phyloP scores from a whole-genome alignment of 2,888 invertebrate species.

The Deilephila porcellus region DNA sequence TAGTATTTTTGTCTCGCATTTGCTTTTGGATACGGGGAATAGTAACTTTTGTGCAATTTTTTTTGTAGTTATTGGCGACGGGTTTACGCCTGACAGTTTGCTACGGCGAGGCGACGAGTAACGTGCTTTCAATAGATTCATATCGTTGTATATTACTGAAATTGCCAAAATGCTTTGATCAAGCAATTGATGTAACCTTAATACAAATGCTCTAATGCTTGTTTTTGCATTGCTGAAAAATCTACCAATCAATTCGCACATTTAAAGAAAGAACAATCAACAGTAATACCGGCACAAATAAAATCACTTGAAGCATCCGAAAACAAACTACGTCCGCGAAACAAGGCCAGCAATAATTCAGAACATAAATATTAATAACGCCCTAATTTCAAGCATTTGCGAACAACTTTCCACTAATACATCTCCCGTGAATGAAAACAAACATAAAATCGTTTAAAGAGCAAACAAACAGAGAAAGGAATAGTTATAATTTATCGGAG shows the following conservation, averaged over 20 bases:
- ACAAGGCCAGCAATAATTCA: background rate
- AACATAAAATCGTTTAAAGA: constrained; percentile 5
- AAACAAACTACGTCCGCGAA: background rate
- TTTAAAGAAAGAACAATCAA: background rate
- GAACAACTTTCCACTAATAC: constrained; percentile 4
- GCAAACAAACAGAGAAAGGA: background rate
- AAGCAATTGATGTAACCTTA: no score
- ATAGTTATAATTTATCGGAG: background rate
- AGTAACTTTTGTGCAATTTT: background rate
- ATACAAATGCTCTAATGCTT: no score
- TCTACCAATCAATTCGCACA: background rate
- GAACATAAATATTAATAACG: background rate
- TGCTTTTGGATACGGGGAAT: background rate
- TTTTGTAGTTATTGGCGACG: background rate
- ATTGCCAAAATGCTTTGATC: no score
- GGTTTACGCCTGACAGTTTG: no score
- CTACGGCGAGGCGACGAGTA: no score
- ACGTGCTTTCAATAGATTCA: no score
- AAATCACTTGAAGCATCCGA: background rate
- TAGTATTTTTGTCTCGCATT: background rate
- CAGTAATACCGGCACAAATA: background rate
- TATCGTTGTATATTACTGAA: no score
- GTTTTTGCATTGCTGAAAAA: background rate
- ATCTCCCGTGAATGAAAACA: constrained; percentile 8
- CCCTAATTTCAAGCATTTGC: background rate